Evolutionary conservation across 2,888 invertebrate species (phyloP).

Genomic region (Drosophila paramelanica): DNA sequence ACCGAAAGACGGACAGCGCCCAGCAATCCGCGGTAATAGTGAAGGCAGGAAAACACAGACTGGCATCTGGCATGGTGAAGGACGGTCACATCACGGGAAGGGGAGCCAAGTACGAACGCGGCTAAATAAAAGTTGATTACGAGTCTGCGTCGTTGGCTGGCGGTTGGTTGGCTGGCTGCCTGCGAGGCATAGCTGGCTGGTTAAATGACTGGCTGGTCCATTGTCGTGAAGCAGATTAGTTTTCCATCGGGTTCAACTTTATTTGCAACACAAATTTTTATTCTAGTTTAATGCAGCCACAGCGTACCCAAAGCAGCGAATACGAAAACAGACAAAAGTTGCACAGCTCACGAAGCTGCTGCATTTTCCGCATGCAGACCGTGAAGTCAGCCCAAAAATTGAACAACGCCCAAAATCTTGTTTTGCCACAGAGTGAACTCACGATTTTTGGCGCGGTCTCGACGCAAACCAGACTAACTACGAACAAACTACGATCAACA

Average conservation of each 20-base stretch:
- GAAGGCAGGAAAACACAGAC: constrained; percentile 70
- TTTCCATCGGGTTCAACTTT: constrained; percentile 82
- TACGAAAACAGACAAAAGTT: constrained; percentile 40
- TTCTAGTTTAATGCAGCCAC: constrained; percentile 72
- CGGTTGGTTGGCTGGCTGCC: constrained; percentile 29
- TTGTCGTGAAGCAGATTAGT: constrained; percentile 81
- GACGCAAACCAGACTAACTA: constrained; percentile 29
- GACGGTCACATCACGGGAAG: constrained; percentile 66
- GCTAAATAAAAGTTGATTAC: constrained; percentile 75
- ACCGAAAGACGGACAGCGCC: constrained; percentile 52
- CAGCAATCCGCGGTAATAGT: constrained; percentile 50
- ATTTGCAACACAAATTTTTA: constrained; percentile 81
- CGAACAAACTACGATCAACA: constrained; percentile 32
- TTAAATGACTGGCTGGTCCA: constrained; percentile 60
- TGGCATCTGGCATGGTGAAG: constrained; percentile 66
- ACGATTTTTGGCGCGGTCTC: constrained; percentile 69
- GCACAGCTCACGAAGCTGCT: constrained; percentile 71
- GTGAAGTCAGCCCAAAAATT: constrained; percentile 70
- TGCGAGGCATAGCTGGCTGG: constrained; percentile 41
- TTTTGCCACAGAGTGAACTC: constrained; percentile 70
- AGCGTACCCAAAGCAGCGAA: constrained; percentile 17
- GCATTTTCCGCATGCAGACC: constrained; percentile 65
- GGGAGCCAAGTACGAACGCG: constrained; percentile 36
- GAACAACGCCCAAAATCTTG: constrained; percentile 82
- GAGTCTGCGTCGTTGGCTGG: constrained; percentile 55